phyloP scores from a whole-genome alignment of 2,888 invertebrate genomes.

The Tipula lateralis region DNA sequence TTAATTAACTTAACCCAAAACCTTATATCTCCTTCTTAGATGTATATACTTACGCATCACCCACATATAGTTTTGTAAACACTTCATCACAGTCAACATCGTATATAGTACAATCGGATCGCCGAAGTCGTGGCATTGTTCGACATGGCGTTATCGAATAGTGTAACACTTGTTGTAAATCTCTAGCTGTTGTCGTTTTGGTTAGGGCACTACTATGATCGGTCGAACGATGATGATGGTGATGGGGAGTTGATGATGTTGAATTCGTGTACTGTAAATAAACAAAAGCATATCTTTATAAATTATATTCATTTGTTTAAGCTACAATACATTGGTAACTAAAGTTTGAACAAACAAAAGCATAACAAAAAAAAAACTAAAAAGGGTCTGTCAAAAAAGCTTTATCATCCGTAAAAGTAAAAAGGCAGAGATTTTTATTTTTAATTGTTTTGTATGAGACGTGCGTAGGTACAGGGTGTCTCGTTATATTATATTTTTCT shows the following conservation, averaged over 20 bases:
- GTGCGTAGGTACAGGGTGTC: no score
- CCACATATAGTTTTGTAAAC: slow-evolving; percentile 67
- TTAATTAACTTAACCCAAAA: no score
- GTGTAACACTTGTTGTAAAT: slow-evolving; percentile 47
- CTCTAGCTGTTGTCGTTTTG: slow-evolving; percentile 48
- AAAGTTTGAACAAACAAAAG: no score
- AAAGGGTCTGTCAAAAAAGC: neutral
- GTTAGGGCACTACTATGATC: slow-evolving; percentile 35
- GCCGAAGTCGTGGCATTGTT: slow-evolving; percentile 45
- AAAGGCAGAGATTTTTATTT: neutral
- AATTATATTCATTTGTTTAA: neutral
- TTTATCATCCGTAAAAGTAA: neutral
- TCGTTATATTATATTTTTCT: no score
- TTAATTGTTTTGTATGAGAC: neutral
- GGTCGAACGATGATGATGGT: neutral
- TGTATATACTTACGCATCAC: slow-evolving; percentile 63
- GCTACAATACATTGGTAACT: no score
- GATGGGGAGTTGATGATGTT: neutral
- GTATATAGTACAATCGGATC: slow-evolving; percentile 49
- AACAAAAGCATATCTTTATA: neutral
- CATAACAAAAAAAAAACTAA: neutral
- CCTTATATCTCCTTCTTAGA: neutral
- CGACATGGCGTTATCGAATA: slow-evolving; percentile 48
- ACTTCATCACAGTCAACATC: slow-evolving; percentile 70
- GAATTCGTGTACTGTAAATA: neutral